Conservation (phyloP, 2,797 vertebrate genomes). For the Falco concolor region DNA sequence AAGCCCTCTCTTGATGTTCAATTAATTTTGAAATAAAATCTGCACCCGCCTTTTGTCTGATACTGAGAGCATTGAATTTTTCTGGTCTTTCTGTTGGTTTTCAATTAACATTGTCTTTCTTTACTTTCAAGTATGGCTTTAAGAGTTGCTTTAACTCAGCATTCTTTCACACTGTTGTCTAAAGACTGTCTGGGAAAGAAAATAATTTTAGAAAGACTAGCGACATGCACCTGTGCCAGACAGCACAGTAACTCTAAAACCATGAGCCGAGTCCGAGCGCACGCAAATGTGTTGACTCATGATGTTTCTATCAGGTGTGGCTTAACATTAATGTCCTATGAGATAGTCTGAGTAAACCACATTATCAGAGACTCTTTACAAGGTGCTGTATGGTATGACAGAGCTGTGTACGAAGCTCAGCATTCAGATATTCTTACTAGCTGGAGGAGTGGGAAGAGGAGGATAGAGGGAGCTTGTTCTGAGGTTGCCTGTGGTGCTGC, state of each 20-base stretch:
- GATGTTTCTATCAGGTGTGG: background rate
- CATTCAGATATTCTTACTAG: background rate
- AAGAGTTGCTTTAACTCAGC: background rate
- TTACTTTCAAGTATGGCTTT: background rate
- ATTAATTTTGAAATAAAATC: background rate
- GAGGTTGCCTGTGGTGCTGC: conserved; percentile 48
- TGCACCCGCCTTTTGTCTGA: background rate
- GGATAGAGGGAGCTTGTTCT: conserved; percentile 9
- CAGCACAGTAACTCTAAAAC: no score
- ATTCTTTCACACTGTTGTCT: background rate
- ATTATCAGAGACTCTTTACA: background rate
- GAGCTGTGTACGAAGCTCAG: background rate
- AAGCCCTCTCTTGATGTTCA: background rate
- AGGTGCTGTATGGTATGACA: background rate
- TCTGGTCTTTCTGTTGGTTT: background rate
- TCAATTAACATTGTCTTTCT: background rate
- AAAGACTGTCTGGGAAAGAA: no score
- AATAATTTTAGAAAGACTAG: no score
- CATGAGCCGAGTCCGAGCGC: no score
- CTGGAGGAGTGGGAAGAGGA: background rate
- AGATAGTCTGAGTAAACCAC: background rate
- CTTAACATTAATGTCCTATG: background rate
- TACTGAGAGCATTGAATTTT: background rate
- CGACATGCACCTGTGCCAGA: no score
- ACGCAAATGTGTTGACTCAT: background rate